Base-by-base conservation (phyloP, 2,113 vertebrate genomes). In the Silurus meridionalis region DNA sequence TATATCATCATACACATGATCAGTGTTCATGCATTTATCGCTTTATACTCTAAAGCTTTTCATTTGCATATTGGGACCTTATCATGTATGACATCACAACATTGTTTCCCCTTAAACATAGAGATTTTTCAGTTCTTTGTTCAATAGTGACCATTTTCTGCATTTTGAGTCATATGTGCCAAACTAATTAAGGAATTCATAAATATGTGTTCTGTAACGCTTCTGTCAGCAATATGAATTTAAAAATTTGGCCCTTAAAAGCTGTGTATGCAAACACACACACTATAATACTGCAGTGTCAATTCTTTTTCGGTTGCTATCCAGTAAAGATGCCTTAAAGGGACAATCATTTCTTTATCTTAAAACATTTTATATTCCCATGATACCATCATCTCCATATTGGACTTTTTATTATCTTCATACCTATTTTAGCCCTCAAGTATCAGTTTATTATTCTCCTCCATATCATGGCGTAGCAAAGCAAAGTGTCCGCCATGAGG, bases 361-460 rank as follows among this genome's bases (percentile, higher is more conserved):
- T 71, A 84, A 86, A 82, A 67, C 72, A 77, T 86, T 67, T 10
- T 64, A 57, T 53, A 66, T 78, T 61, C 77, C 37, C 83, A 83
- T 69, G 71, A 23, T 80, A 23, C 58, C 52, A 74, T 64, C 69
- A 28, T 72, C 66, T 85, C 17, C 80, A 63, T 53, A 84, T 75
- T 79, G 37, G 53, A 88, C 82, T 77, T 77, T 84, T 86, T 84
- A 92, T 92, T 90, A 91, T 92, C 87, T 89, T 79, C 89, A 86
- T 89, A 88, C 89, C 89, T 89, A 58, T 60, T 82, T 17, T 77
- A 86, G 90, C 83, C 88, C 88, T 86, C 64, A 80, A 37, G 88
- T 90, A 87, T 87, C 91, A 87, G 60, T 84, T 83, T 87, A 90
- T 86, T 83, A 83, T 90, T 86, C 90, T 89, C 89, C 88, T 82